A percentile compares a stretch with the other conserved stretches of the same genome.
phyloP scores from a whole-genome alignment of 2,888 invertebrate species.

The Eristalis arbustorum region DNA sequence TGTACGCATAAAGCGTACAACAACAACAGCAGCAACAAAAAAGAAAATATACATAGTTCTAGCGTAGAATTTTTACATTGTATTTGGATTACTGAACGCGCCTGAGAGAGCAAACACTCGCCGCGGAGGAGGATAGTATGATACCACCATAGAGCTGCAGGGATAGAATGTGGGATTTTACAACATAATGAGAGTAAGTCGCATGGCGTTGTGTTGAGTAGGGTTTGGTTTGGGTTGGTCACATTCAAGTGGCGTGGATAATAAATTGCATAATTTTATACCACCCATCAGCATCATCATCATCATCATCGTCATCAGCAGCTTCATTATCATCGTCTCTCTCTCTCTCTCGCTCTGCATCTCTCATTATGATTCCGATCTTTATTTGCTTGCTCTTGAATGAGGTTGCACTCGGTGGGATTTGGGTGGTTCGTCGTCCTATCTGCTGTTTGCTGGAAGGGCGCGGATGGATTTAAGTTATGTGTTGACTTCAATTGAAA shows the following conservation, averaged over 20 bases:
- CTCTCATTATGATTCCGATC: constrained; percentile 34
- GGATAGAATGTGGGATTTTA: constrained; percentile 68
- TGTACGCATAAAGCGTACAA: constrained; percentile 7
- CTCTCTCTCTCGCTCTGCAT: neutral
- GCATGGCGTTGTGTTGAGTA: neutral
- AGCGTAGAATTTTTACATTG: constrained; percentile 54
- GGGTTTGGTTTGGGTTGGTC: constrained; percentile 7
- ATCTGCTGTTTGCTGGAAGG: neutral
- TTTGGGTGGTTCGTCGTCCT: neutral
- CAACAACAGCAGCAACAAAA: constrained; percentile 3
- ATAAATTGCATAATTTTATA: constrained; percentile 65
- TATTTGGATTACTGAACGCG: constrained; percentile 63
- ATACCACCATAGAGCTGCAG: constrained; percentile 52
- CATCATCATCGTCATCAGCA: neutral
- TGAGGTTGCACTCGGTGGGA: constrained; percentile 1
- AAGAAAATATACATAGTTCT: constrained; percentile 15
- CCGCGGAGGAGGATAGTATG: constrained; percentile 20
- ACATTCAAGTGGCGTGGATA: constrained; percentile 62
- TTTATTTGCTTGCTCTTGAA: constrained; percentile 28
- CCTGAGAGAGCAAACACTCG: constrained; percentile 25
- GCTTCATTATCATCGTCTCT: neutral
- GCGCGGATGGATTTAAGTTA: constrained; percentile 23
- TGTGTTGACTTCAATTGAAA: constrained; percentile 45
- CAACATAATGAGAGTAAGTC: constrained; percentile 70
- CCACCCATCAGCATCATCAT: neutral